Evolutionary conservation across 2,113 vertebrate species (phyloP), one percentile per base, ranked within the genome.

Genomic region (Upupa epops): DNA sequence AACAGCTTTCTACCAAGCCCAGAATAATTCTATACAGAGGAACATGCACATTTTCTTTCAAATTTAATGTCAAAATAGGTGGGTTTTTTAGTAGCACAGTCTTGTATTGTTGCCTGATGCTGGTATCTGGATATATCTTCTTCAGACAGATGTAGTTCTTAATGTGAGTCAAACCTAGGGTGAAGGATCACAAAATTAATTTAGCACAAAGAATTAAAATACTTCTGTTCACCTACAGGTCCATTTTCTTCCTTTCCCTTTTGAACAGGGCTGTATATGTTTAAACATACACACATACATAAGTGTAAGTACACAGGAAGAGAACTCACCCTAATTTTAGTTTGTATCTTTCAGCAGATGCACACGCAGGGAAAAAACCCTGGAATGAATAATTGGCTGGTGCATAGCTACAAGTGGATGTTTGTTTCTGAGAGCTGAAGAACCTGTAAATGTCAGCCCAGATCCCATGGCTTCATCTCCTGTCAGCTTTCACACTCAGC

Each of bases 1-100:
- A 91, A 86, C 66, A 70, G 60, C 78, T 96, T 92, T 94, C 55
- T 82, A 58, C 46, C 26, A 76, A 59, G 54, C 34, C 71, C 22
- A 34, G 32, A 77, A 89, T 77, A 89, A 83, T 78, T 29, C 80
- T 83, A 45, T 58, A 56, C 13, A 63, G 70, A 81, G 49, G 49
- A 18, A 60, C 52, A 74, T 17, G 36, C 12, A 54, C 26, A 2
- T 17, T 82, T 78, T 46, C 73, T 86, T 78, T 68, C 80, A 82
- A 40, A 73, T 79, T 63, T 60, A 54, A 31, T 21, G 8, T 25
- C 65, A 32, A 78, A 83, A 77, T 19, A 12, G 7, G 40, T 31
- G 56, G 49, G 31, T 73, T 42, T 55, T 37, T 36, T 34, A 60
- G 72, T 75, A 75, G 20, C 18, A 14, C 2, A 1, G 25, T 64